Evolutionary conservation across 1,140 invertebrate genomes (phyloP).

Genomic region (Heliconius melpomene): DNA sequence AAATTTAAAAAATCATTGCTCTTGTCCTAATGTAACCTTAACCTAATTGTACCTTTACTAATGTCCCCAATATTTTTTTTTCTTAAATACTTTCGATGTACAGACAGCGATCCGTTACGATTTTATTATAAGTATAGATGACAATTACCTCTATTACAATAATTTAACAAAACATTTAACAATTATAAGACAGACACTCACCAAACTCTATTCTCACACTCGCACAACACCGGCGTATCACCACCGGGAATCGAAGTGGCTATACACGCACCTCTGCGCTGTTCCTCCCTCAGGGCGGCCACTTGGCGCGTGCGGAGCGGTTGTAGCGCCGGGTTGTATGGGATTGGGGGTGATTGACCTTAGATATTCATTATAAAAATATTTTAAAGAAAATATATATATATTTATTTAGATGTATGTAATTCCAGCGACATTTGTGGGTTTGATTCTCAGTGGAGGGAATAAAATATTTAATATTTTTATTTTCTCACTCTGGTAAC

Average conservation of each 20-base stretch:
- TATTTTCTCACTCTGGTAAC: not conserved
- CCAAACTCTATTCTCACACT: conserved; percentile 59
- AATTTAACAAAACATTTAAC: not conserved
- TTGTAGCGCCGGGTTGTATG: conserved; percentile 26
- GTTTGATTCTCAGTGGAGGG: not conserved
- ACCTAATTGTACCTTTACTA: no score
- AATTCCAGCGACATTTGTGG: not conserved
- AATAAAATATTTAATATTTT: not conserved
- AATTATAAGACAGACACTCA: conserved; percentile 31
- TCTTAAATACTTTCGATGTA: not conserved
- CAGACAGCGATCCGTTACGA: not conserved
- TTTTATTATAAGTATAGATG: not conserved
- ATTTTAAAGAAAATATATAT: no score
- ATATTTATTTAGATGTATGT: not conserved
- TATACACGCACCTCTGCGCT: conserved; percentile 55
- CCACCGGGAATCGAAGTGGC: conserved; percentile 33
- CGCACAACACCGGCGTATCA: conserved; percentile 50
- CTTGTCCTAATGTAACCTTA: no score
- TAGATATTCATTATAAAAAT: not conserved
- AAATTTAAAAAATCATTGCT: no score
- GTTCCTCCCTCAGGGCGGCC: conserved; percentile 51
- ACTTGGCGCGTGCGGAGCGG: conserved; percentile 56
- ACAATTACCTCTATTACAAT: no score
- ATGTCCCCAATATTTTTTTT: no score
- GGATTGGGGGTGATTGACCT: conserved; percentile 39